These are phyloP conservation scores for Amazona vittata DNA, from an alignment of 2,113 vertebrate genomes.

Conservation along the genomic window DNA sequence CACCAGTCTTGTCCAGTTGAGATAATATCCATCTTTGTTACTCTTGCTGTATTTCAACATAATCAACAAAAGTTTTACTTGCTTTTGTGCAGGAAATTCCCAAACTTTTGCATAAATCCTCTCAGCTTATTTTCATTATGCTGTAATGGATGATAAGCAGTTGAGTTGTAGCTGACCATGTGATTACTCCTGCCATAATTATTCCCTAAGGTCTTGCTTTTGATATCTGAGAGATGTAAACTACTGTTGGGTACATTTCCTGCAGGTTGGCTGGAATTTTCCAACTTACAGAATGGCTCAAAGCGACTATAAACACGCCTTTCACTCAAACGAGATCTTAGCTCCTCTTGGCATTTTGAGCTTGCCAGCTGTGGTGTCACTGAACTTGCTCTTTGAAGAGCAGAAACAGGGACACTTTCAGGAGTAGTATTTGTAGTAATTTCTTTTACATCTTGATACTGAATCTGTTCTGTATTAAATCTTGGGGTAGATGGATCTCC, in stretches of 20 bases:
- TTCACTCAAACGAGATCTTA: conserved; percentile 70
- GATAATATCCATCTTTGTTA: not conserved
- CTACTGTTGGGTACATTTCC: conserved; percentile 32
- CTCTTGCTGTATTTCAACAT: not conserved
- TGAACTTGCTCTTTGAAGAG: conserved; percentile 40
- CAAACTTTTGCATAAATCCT: conserved; percentile 89
- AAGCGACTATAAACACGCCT: conserved; percentile 85
- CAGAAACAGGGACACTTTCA: conserved; percentile 19
- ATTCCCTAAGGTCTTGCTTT: conserved; percentile 64
- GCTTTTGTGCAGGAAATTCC: conserved; percentile 86
- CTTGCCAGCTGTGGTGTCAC: not conserved
- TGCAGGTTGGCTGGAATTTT: conserved; percentile 68
- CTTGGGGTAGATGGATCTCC: conserved; percentile 83
- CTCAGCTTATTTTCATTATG: conserved; percentile 89
- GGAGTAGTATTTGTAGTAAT: not conserved
- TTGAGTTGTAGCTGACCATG: conserved; percentile 67
- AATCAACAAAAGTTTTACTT: conserved; percentile 72
- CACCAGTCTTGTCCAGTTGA: not conserved
- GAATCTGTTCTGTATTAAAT: conserved; percentile 85
- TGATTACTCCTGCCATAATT: conserved; percentile 67
- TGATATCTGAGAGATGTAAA: conserved; percentile 70
- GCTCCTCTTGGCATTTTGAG: conserved; percentile 54
- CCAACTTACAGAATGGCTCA: conserved; percentile 84
- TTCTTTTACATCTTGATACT: conserved; percentile 69
- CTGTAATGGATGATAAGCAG: conserved; percentile 60